A percentile compares a stretch with the other conserved stretches of the same genome.
phyloP scores from a whole-genome alignment of 2,888 invertebrate genomes.

The Meta bourneti region DNA sequence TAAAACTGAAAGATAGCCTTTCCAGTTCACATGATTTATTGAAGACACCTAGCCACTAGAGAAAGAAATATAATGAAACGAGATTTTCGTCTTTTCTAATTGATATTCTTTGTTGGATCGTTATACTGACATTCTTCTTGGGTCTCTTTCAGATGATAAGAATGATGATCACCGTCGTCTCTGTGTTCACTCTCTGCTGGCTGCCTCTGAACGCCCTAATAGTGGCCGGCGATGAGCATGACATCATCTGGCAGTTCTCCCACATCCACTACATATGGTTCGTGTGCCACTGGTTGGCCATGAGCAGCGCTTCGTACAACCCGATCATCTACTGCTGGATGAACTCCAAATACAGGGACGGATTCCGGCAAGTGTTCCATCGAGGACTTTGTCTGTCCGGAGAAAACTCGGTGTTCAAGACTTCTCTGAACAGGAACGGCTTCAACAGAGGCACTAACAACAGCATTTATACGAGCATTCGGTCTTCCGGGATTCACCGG shows the following conservation, averaged over 20 bases:
- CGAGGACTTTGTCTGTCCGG: not conserved
- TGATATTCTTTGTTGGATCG: not conserved
- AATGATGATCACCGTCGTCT: constrained; percentile 84
- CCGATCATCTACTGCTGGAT: constrained; percentile 93
- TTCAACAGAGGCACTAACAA: constrained; percentile 77
- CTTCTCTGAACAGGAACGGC: constrained; percentile 86
- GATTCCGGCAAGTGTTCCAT: constrained; percentile 78
- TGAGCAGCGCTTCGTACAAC: constrained; percentile 89
- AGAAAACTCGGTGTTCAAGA: constrained; percentile 81
- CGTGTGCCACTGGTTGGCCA: constrained; percentile 77
- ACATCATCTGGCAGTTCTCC: constrained; percentile 64
- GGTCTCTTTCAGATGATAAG: constrained; percentile 83
- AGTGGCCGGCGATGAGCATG: constrained; percentile 76
- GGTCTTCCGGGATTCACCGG: constrained; percentile 32
- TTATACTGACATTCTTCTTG: constrained; percentile 71
- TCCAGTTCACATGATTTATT: no score
- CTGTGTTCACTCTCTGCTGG: constrained; percentile 84
- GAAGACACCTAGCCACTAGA: no score
- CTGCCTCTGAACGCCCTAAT: constrained; percentile 82
- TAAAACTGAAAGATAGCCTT: no score
- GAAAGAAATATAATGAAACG: no score
- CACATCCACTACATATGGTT: constrained; percentile 77
- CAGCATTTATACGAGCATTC: constrained; percentile 70
- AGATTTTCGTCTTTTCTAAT: no score
- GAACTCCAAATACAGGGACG: constrained; percentile 88